phyloP scores from a whole-genome alignment of 2,113 vertebrate genomes.

The Tursiops truncatus region DNA sequence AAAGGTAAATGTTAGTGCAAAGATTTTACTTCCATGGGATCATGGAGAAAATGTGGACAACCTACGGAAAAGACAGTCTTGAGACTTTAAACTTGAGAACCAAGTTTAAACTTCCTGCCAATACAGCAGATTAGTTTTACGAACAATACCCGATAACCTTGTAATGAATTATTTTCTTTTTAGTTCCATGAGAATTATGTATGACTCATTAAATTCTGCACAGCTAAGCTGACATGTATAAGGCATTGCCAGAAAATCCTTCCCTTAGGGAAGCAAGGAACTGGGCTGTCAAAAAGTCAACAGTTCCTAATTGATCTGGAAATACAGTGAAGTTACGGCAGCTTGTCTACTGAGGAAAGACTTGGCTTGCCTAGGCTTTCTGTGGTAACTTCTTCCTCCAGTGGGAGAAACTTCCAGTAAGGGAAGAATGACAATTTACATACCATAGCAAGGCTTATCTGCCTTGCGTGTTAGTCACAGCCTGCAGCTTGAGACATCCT shows the following conservation, averaged over 20 bases:
- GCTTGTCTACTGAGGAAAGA: constrained; percentile 57
- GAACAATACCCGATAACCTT: neutral
- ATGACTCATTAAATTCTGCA: constrained; percentile 53
- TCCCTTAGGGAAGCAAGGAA: constrained; percentile 21
- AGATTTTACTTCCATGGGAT: neutral
- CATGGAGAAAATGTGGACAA: neutral
- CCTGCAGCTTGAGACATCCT: constrained; percentile 76
- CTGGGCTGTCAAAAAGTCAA: constrained; percentile 50
- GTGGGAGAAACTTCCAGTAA: constrained; percentile 52
- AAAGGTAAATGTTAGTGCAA: neutral
- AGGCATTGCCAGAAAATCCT: constrained; percentile 39
- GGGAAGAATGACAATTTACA: constrained; percentile 72
- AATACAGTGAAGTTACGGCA: constrained; percentile 39
- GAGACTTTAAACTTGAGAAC: neutral
- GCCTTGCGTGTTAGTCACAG: constrained; percentile 76
- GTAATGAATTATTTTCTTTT: neutral
- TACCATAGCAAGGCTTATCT: constrained; percentile 23
- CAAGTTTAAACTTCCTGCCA: neutral
- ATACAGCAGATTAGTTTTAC: neutral
- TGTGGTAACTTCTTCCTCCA: constrained; percentile 74
- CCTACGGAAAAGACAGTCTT: neutral
- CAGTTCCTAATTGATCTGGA: constrained; percentile 28
- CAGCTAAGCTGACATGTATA: neutral
- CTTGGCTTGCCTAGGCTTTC: constrained; percentile 49
- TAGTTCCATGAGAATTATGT: neutral